Percentiles rank a stretch among this genome's conserved stretches.
Evolutionary conservation across 2,888 invertebrate genomes (phyloP).

Genomic region (Zonitis immaculata): DNA sequence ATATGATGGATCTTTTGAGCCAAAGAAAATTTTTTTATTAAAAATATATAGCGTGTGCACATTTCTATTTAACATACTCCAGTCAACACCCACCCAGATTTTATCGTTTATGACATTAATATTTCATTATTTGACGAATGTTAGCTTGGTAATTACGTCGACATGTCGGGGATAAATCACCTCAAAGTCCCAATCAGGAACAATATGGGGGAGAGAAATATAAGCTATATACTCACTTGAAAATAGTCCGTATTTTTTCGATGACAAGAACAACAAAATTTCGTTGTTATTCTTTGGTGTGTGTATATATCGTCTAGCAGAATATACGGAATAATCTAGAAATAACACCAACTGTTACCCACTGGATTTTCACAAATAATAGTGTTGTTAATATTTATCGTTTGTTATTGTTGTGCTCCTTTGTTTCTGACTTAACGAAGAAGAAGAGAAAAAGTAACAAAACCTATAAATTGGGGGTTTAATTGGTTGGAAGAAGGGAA

Average conservation of each 20-base stretch:
- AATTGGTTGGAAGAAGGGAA: not conserved
- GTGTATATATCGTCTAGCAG: conserved; percentile 36
- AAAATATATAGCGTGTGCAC: conserved; percentile 19
- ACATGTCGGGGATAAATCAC: conserved; percentile 34
- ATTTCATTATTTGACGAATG: conserved; percentile 36
- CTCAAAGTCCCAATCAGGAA: conserved; percentile 26
- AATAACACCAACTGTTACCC: conserved; percentile 36
- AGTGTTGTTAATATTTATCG: not conserved
- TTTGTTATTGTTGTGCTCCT: not conserved
- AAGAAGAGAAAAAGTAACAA: not conserved
- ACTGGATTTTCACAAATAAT: not conserved
- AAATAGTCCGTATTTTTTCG: conserved; percentile 24
- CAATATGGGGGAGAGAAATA: conserved; percentile 23
- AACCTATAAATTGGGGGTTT: not conserved
- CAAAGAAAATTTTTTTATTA: conserved; percentile 4
- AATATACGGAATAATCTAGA: conserved; percentile 20
- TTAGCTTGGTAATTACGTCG: conserved; percentile 35
- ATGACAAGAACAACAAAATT: too few species aligned
- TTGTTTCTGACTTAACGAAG: not conserved
- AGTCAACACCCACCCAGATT: conserved; percentile 8
- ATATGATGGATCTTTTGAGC: not conserved
- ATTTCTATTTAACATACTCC: not conserved
- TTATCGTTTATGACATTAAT: conserved; percentile 34
- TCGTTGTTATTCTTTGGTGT: conserved; percentile 16
- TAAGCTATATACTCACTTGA: too few species aligned